phyloP scores from a whole-genome alignment of 1,140 invertebrate species.

The Brachionus asplanchnoidis region DNA sequence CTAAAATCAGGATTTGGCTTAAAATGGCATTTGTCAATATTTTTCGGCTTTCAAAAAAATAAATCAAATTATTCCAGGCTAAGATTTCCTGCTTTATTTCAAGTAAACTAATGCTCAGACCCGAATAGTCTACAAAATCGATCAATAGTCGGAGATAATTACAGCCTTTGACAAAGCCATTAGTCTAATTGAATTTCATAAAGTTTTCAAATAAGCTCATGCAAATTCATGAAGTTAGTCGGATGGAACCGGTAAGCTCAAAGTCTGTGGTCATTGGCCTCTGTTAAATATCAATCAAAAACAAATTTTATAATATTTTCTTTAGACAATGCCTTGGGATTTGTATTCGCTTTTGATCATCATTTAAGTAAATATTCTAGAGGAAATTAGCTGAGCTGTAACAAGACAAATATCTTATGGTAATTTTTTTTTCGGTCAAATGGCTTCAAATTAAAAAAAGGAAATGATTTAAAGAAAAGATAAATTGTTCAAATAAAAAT shows the following conservation, averaged over 20 bases:
- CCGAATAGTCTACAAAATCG: not conserved
- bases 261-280: not conserved
- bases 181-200: not conserved
- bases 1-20: not conserved
- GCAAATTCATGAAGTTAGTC: not conserved
- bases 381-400: constrained; percentile 15
- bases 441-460: not conserved
- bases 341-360: constrained; percentile 6
- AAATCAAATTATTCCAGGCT: not conserved
- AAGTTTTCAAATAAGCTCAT: not conserved
- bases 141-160: constrained; percentile 1
- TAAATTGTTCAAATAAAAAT: not conserved
- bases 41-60: not conserved
- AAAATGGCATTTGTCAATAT: not conserved
- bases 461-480: not conserved
- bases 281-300: constrained; percentile 1
- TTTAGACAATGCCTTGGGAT: not conserved
- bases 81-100: constrained; percentile 1
- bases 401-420: constrained; percentile 26
- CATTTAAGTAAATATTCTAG: constrained; percentile 13
- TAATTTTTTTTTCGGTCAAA: constrained; percentile 8
- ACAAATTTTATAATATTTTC: constrained; percentile 1
- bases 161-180: not conserved
- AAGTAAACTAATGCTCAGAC: not conserved
- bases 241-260: constrained; percentile 25